Evolutionary conservation across 2,797 vertebrate genomes (phyloP).

Genomic region (Epinephelus awoara): DNA sequence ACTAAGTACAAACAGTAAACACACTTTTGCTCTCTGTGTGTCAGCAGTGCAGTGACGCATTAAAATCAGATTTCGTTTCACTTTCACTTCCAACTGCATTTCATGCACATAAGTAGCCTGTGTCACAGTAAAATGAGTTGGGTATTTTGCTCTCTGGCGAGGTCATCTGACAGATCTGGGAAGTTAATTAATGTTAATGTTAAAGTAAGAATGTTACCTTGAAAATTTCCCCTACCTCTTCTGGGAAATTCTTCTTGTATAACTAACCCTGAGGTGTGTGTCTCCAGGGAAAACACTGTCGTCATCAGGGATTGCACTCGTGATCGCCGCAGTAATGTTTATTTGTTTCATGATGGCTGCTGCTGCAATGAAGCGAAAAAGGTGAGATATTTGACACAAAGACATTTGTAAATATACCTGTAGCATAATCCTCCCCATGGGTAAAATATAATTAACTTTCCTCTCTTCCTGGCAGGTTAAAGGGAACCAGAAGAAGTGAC

Average conservation of each 20-base stretch:
- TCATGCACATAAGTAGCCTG: background rate
- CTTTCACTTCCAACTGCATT: conserved; percentile 29
- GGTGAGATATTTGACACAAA: conserved; percentile 21
- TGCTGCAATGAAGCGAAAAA: rapidly evolving
- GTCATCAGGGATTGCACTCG: rapidly evolving
- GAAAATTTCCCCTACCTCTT: background rate
- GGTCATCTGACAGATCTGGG: background rate
- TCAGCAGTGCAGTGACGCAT: conserved; percentile 15
- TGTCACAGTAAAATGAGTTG: background rate
- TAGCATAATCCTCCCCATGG: background rate
- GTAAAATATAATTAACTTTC: background rate
- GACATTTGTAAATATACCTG: too few species aligned
- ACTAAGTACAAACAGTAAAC: background rate
- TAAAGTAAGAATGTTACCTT: background rate
- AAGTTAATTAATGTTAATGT: too few species aligned
- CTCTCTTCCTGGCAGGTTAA: conserved; percentile 38
- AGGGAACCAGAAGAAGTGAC: rapidly evolving
- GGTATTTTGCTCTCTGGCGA: too few species aligned
- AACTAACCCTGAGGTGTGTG: conserved; percentile 8
- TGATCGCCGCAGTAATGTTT: rapidly evolving
- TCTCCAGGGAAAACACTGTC: background rate
- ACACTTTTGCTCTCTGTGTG: too few species aligned
- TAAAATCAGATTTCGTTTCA: background rate
- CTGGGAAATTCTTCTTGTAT: background rate
- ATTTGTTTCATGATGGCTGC: background rate